phyloP scores from a whole-genome alignment of 92 coral and sea anemone species.

The Chrysogorgia sp. region DNA sequence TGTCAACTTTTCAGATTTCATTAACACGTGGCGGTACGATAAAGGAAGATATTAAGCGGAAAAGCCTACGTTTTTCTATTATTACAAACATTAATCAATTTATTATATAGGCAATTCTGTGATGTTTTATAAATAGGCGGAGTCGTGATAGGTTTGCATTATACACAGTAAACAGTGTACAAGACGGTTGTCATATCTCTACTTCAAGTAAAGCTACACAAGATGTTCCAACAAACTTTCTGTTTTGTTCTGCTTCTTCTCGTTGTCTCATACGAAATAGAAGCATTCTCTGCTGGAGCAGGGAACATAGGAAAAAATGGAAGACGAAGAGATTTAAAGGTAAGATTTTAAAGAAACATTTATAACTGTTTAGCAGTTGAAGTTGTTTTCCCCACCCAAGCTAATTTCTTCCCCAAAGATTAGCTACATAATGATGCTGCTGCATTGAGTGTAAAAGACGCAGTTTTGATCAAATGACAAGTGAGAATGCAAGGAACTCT shows the following conservation, averaged over 20 bases:
- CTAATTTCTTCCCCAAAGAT: no score
- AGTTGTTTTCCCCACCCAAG: no score
- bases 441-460: no score
- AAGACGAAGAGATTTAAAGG: conserved; percentile 20
- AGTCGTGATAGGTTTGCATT: neutral
- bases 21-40: conserved; percentile 17
- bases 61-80: neutral
- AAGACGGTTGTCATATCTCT: neutral
- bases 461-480: no score
- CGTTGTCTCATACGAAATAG: conserved; percentile 19
- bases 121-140: conserved; percentile 13
- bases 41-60: conserved; percentile 24
- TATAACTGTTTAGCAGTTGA: no score
- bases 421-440: no score
- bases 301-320: conserved; percentile 29
- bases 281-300: conserved; percentile 41
- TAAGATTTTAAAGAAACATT: neutral
- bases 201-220: neutral
- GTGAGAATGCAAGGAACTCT: no score
- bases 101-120: conserved; percentile 1
- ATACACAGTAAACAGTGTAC: neutral
- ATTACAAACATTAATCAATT: neutral
- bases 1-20: neutral
- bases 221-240: conserved; percentile 16
- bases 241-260: conserved; percentile 11